Evolutionary conservation across 2,113 vertebrate species (phyloP).

Genomic region (Plectropomus leopardus): DNA sequence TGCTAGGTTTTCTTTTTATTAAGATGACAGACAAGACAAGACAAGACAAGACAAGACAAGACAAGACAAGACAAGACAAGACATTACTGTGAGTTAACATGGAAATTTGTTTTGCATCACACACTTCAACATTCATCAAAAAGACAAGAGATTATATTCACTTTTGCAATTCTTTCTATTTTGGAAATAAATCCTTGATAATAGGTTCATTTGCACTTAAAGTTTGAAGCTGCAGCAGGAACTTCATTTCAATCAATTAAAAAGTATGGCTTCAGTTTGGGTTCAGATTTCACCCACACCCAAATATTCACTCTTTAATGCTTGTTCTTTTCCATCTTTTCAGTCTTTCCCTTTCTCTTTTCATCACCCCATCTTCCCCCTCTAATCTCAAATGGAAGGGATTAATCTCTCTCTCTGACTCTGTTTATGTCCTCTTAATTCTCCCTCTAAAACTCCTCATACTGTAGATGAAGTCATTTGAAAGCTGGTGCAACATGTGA

Average conservation of each 20-base stretch:
- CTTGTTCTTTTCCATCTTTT: neutral
- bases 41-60: no score
- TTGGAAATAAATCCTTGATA: neutral
- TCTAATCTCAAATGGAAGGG: constrained; percentile 79
- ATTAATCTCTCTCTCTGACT: constrained; percentile 71
- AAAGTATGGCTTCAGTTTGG: neutral
- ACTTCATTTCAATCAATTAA: neutral
- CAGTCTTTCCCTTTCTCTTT: constrained; percentile 10
- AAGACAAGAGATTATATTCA: neutral
- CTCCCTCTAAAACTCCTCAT: constrained; percentile 64
- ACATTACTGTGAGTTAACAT: no score
- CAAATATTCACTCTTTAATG: neutral
- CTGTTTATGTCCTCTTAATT: constrained; percentile 70
- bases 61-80: no score
- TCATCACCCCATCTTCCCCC: constrained; percentile 36
- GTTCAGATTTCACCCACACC: neutral
- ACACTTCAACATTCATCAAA: no score
- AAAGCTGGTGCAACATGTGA: constrained; percentile 47
- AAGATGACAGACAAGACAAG: no score
- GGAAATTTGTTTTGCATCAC: no score
- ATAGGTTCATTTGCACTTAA: neutral
- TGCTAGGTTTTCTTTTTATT: no score
- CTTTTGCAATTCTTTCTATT: neutral
- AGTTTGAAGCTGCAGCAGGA: neutral
- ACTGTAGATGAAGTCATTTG: constrained; percentile 64